These are phyloP conservation scores for Drosophila parthenogenetica DNA, from an alignment of 2,888 invertebrate species.

Conservation along the genomic window DNA sequence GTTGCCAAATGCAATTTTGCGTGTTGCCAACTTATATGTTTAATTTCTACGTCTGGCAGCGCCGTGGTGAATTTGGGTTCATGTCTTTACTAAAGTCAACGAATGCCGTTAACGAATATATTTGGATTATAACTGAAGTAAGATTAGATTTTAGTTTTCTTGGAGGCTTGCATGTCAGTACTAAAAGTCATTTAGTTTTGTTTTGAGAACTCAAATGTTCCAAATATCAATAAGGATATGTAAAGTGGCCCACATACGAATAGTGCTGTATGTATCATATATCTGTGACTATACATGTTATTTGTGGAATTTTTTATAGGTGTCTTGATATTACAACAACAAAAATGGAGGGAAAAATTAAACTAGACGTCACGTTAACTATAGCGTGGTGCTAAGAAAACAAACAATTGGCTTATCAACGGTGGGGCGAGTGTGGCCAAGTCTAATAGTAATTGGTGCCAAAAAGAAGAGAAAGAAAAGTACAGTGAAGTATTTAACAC, in stretches of 20 bases:
- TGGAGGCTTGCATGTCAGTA: constrained; percentile 42
- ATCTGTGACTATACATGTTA: constrained; percentile 43
- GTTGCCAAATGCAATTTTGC: not conserved
- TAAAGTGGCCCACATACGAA: constrained; percentile 41
- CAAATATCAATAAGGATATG: constrained; percentile 40
- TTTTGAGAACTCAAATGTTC: constrained; percentile 45
- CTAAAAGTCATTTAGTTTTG: constrained; percentile 50
- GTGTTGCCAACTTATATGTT: not conserved
- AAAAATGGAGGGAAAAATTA: constrained; percentile 3
- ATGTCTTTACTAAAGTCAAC: constrained; percentile 4
- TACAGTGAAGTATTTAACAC: too few relatives aligned
- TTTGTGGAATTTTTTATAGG: constrained; percentile 44
- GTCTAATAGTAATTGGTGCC: constrained; percentile 36
- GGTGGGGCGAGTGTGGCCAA: constrained; percentile 7
- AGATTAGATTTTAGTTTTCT: constrained; percentile 1
- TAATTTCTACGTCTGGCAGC: not conserved
- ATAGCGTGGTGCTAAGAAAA: constrained; percentile 54
- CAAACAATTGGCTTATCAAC: constrained; percentile 61
- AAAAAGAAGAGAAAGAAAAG: not conserved
- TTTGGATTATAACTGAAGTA: not conserved
- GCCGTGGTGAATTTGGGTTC: not conserved
- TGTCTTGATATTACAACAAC: constrained; percentile 38
- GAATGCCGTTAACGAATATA: too few relatives aligned
- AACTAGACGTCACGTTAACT: constrained; percentile 37
- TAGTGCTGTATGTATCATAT: not conserved